Evolutionary conservation across 2,113 vertebrate genomes (phyloP), one percentile per base, ranked within the genome.

Genomic region (Rostratula benghalensis): DNA sequence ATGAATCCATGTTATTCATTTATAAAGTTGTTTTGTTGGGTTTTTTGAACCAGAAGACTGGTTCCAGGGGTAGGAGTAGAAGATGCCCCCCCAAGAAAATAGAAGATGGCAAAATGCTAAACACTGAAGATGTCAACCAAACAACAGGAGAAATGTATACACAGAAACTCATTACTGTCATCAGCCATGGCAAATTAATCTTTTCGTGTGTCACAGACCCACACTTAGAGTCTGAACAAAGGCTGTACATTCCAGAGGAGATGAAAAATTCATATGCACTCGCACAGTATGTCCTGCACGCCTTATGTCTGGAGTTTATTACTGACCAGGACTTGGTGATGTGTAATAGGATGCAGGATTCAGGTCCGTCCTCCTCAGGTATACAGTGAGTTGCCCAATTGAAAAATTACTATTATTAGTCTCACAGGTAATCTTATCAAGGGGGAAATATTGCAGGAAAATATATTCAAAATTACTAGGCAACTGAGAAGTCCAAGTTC

Each of bases 271-370:
- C 4, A 53, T 19, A 7, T 54, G 27, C 39, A 73, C 16, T 79
- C 0, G 1, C 2, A 1, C 8, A 33, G 37, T 59, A 69, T 71
- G 18, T 78, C 56, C 64, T 51, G 39, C 1, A 0, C 39, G 71
- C 50, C 27, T 54, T 39, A 24, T 10, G 15, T 4, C 9, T 33
- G n/a, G 37, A 45, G 56, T 50, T 83, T 39, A 73, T 74, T 87
- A 68, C 4, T 75, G 51, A 57, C 48, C 63, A 90, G 53, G 35
- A 94, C 28, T 1, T 71, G 39, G 11, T 28, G 22, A 18, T 19
- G 5, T 24, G 6, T 37, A 31, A 88, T 3, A 69, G 4, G 4
- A 54, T 24, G 20, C 10, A 43, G 20, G 64, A 63, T 39, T 75
- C 41, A 63, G 31, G 50, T 77, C 56, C 46, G 43, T 35, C 51